phyloP scores from a whole-genome alignment of 2,888 invertebrate genomes.

The Eristalinus aeneus region DNA sequence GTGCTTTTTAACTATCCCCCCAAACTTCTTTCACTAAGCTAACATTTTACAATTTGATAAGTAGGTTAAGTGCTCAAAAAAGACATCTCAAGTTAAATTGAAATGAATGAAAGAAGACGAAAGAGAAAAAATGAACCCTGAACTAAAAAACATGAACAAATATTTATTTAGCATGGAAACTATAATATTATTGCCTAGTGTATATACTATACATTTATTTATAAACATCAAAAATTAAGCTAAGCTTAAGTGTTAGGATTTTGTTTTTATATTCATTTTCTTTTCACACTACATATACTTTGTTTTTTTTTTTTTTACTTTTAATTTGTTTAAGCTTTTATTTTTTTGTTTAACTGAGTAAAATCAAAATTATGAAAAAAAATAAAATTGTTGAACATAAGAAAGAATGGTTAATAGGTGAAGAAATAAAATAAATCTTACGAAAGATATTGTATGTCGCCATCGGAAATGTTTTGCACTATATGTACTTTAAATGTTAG shows the following conservation, averaged over 20 bases:
- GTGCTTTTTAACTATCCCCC: constrained; percentile 27
- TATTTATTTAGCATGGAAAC: constrained; percentile 62
- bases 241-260: constrained; percentile 69
- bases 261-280: constrained; percentile 56
- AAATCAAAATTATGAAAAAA: background rate
- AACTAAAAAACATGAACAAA: constrained; percentile 5
- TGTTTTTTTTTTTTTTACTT: no score
- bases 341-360: constrained; percentile 38
- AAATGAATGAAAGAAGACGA: constrained; percentile 3
- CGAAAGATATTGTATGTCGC: constrained; percentile 60
- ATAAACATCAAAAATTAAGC: constrained; percentile 67
- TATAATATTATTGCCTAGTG: constrained; percentile 61
- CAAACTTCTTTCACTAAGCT: constrained; percentile 27
- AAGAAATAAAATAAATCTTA: constrained; percentile 68
- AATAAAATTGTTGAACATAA: background rate
- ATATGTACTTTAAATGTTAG: constrained; percentile 66
- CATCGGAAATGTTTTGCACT: constrained; percentile 67
- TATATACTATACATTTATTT: constrained; percentile 67
- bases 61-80: constrained; percentile 70
- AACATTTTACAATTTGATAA: constrained; percentile 70
- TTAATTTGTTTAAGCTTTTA: constrained; percentile 39
- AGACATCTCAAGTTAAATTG: no score
- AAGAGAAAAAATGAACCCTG: background rate
- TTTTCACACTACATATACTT: constrained; percentile 24
- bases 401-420: constrained; percentile 30